Base-by-base conservation (phyloP, 1,140 invertebrate genomes). In the Psilanteris sp. region DNA sequence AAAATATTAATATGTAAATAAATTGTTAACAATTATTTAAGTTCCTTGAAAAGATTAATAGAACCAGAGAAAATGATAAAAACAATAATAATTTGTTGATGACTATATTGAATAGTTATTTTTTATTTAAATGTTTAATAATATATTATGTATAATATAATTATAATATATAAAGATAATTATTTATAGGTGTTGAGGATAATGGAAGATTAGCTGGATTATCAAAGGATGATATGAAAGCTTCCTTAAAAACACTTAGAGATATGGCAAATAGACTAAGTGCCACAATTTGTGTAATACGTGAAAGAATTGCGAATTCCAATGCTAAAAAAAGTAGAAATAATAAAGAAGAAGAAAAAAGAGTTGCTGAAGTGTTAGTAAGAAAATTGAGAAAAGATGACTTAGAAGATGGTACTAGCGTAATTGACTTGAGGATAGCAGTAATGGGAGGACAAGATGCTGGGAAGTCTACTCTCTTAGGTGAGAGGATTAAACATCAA, bases 391-490 rank as follows among this genome's bases (percentile, higher is more conserved):
- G 85, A 27, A 87, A 87, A 92, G 93, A 89, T 93, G 76, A 96
- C 94, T 14, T 96, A 24, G 87, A 98, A 82, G 95, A 97, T 83
- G 95, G 97, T 79, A 94, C 97, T 77, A 96, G 93, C 80, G 92
- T 87, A 0, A 90, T 96, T 34, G 96, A 98, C 81, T 89, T 98
- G 11, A 89, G 97, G 57, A 91, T 98, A 9, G 97, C 96, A 0
- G 96, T 99, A 10, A 91, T 98, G 78, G 97, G 97, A 0, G 95
- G 94, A 79, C 95, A 96, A 46, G 96, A 98, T 89, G 95, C 95
- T 4, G 97, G 97, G 1, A 98, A 98, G 85, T 97, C 95, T 15
- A 98, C 96, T 1, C 89, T 98, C 13, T 90, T 98, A 18, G 87
- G 87, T 87, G 76, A 84, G 79, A 81, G 68, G 50, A 80, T 39